Evolutionary conservation across 2,888 invertebrate species (phyloP).

Genomic region (Diarsia dahlii): DNA sequence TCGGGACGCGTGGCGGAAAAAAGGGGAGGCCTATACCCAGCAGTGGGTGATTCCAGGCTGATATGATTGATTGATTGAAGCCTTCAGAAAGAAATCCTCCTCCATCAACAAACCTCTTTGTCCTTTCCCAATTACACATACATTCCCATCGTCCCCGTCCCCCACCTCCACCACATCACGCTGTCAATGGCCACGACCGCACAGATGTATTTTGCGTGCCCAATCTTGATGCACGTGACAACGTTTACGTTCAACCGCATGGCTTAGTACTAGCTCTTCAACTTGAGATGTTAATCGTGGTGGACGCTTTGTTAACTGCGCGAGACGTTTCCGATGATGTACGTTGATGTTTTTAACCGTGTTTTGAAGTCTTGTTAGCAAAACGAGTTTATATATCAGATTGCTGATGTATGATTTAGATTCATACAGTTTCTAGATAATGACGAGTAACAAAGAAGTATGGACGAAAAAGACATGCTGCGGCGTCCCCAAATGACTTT

Average conservation of each 20-base stretch:
- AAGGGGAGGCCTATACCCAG: no score
- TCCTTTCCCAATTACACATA: constrained; percentile 41
- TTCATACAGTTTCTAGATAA: neutral
- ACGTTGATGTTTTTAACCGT: constrained; percentile 19
- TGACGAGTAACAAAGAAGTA: no score
- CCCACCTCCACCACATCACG: constrained; percentile 60
- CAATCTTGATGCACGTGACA: constrained; percentile 82
- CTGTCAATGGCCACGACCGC: constrained; percentile 65
- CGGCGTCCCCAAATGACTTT: no score
- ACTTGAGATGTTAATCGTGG: constrained; percentile 58
- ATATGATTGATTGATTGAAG: no score
- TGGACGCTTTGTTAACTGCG: constrained; percentile 49
- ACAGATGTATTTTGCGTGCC: constrained; percentile 71
- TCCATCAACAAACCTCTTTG: neutral
- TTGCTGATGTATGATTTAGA: neutral
- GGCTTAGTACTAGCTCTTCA: constrained; percentile 45
- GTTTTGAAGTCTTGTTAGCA: constrained; percentile 18
- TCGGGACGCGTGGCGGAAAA: no score
- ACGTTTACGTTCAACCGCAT: constrained; percentile 59
- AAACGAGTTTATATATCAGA: neutral
- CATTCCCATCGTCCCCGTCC: constrained; percentile 45
- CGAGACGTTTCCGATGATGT: constrained; percentile 46
- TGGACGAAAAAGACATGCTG: no score
- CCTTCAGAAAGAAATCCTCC: neutral
- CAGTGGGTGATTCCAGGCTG: no score